phyloP scores from a whole-genome alignment of 2,797 vertebrate species.

The Cryptoblepharus egeriae region DNA sequence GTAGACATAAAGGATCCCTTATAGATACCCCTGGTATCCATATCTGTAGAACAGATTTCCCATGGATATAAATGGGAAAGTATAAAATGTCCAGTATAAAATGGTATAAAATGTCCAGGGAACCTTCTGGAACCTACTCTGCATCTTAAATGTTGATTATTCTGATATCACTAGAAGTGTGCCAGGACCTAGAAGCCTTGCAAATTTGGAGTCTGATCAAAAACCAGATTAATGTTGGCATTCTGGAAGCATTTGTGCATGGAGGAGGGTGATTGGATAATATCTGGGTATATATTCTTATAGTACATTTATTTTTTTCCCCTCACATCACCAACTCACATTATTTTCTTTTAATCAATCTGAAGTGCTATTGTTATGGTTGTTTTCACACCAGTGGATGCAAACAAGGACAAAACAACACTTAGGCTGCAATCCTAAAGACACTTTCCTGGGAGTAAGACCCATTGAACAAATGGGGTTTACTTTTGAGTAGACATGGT shows the following conservation, averaged over 20 bases:
- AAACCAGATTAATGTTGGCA: not conserved
- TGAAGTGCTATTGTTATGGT: not conserved
- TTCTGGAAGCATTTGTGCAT: not conserved
- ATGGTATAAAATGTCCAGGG: not conserved
- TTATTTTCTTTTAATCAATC: not conserved
- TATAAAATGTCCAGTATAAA: not conserved
- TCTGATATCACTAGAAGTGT: not conserved
- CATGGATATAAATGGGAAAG: no score
- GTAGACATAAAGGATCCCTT: no score
- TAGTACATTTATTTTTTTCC: not conserved
- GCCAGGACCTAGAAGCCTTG: not conserved
- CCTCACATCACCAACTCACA: rapidly evolving
- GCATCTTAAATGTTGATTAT: not conserved
- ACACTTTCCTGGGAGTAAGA: no score
- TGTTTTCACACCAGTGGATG: not conserved
- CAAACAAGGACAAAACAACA: no score
- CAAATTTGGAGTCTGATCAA: not conserved
- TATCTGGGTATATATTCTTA: not conserved
- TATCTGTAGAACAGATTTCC: no score
- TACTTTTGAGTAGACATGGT: no score
- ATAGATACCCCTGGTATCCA: no score
- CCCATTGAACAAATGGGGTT: no score
- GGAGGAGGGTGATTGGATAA: no score
- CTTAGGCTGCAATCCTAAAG: no score
- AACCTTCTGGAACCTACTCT: not conserved